Percentiles rank a stretch among this genome's conserved stretches.
phyloP scores from a whole-genome alignment of 2,113 vertebrate genomes.

The Ploceus nigricollis region DNA sequence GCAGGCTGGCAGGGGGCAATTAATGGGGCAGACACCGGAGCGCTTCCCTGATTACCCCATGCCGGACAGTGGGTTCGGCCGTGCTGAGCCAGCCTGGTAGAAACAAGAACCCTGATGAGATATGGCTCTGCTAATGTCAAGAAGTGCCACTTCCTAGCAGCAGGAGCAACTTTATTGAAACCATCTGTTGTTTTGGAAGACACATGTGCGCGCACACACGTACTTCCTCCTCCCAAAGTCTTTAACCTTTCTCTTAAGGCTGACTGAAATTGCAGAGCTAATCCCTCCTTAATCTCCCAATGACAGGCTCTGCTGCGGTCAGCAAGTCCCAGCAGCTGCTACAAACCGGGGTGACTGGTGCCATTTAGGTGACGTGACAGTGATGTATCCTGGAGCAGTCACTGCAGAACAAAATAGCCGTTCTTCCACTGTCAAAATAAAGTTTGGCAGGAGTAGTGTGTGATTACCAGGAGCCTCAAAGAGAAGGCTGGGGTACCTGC shows the following conservation, averaged over 20 bases:
- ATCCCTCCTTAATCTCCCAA: conserved; percentile 23
- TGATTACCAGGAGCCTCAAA: not conserved
- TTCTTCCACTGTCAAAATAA: not conserved
- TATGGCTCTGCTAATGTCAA: conserved; percentile 19
- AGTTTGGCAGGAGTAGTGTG: not conserved
- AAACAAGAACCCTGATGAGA: conserved; percentile 50
- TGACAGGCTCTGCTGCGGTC: not conserved
- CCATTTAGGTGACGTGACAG: not conserved
- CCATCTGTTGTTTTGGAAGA: conserved; percentile 58
- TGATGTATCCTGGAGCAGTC: not conserved
- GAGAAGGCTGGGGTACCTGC: not conserved
- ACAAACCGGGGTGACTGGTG: not conserved
- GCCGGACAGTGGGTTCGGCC: not conserved
- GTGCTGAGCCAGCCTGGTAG: conserved; percentile 14
- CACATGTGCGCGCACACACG: not conserved
- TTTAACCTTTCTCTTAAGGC: conserved; percentile 45
- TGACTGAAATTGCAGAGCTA: not conserved
- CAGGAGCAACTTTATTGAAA: conserved; percentile 48
- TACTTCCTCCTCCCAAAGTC: not conserved
- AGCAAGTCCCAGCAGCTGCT: not conserved
- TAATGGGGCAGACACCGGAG: conserved; percentile 40
- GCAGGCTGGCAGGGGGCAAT: conserved; percentile 42
- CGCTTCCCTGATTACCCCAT: conserved; percentile 24
- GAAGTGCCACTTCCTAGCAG: conserved; percentile 43
- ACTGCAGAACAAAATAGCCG: not conserved